A percentile compares a stretch with the other conserved stretches of the same genome.
Evolutionary conservation across 1,140 invertebrate species (phyloP).

Genomic region (Gryllus bimaculatus): DNA sequence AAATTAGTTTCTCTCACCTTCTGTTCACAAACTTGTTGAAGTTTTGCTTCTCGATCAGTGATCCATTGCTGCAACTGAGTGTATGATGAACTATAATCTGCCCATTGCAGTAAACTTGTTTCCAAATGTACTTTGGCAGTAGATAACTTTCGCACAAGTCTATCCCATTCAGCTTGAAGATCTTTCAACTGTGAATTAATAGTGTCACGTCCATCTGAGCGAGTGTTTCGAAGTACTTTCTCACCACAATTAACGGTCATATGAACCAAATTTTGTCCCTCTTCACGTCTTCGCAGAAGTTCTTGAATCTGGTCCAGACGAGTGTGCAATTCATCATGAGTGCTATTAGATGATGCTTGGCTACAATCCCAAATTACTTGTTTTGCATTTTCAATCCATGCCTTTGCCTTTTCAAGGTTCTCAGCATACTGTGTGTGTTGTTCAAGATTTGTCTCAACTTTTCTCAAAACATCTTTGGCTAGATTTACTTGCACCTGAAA

Average conservation of each 20-base stretch:
- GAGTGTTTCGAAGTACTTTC: slow-evolving; percentile 77
- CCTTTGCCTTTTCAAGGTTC: slow-evolving; percentile 66
- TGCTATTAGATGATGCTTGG: slow-evolving; percentile 61
- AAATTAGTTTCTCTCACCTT: slow-evolving; percentile 38
- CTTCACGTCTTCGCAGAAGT: slow-evolving; percentile 70
- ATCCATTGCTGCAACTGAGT: slow-evolving; percentile 90
- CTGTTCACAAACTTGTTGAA: slow-evolving; percentile 86
- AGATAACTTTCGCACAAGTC: slow-evolving; percentile 82
- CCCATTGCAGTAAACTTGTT: slow-evolving; percentile 85
- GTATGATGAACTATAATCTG: slow-evolving; percentile 88
- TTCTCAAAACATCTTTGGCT: slow-evolving; percentile 85
- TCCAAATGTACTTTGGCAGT: slow-evolving; percentile 87
- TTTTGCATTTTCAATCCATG: slow-evolving; percentile 82
- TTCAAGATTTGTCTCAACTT: slow-evolving; percentile 80
- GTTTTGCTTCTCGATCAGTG: slow-evolving; percentile 82
- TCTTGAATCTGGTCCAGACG: slow-evolving; percentile 65
- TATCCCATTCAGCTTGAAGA: slow-evolving; percentile 87
- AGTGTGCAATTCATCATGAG: slow-evolving; percentile 62
- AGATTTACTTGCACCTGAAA: slow-evolving; percentile 67
- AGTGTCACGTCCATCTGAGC: slow-evolving; percentile 78
- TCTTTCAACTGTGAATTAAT: slow-evolving; percentile 83
- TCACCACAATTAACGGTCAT: slow-evolving; percentile 85
- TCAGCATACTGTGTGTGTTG: slow-evolving; percentile 79
- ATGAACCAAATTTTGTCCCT: slow-evolving; percentile 84
- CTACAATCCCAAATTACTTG: slow-evolving; percentile 72